Conservation (phyloP, 2,113 vertebrate genomes). For the Ailurus styani region DNA sequence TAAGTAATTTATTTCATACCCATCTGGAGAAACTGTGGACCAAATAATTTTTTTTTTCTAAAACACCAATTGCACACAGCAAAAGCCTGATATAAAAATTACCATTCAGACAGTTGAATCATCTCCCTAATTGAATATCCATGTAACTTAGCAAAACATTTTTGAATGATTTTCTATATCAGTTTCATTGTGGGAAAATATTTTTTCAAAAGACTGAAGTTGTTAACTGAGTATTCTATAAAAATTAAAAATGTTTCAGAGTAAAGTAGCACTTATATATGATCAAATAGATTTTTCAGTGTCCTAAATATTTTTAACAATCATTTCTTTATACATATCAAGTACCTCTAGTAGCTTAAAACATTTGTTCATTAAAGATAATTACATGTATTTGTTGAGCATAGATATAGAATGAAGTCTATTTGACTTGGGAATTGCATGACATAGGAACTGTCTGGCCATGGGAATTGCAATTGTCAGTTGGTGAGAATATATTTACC, state of each 20-base stretch:
- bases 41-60: background rate
- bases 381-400: background rate
- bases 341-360: background rate
- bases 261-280: background rate
- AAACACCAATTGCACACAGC: background rate
- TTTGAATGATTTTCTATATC: background rate
- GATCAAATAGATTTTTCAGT: background rate
- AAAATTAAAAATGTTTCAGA: background rate
- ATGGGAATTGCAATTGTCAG: background rate
- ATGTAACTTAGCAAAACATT: background rate
- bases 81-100: background rate
- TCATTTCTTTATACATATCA: background rate
- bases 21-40: background rate
- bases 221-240: background rate
- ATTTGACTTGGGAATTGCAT: background rate
- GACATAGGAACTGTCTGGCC: background rate
- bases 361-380: background rate
- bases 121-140: background rate
- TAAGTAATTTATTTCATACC: background rate
- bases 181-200: background rate
- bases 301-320: background rate
- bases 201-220: background rate
- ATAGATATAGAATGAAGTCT: background rate
- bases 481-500: slow-evolving; percentile 51
- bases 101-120: background rate